phyloP scores from a whole-genome alignment of 2,797 vertebrate genomes.

The Eidolon dupreanum region DNA sequence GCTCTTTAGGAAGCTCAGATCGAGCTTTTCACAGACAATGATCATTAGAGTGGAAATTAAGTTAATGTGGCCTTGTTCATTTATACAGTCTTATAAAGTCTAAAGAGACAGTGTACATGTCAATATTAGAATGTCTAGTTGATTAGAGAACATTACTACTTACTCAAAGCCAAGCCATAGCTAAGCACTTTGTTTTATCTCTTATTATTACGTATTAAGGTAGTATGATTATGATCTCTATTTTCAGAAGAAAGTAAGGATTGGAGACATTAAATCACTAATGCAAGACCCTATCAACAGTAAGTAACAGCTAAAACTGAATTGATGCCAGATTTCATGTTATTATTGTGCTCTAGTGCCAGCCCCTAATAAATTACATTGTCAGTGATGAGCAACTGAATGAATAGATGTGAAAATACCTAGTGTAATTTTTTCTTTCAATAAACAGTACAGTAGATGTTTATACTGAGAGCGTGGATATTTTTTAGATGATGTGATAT shows the following conservation, averaged over 20 bases:
- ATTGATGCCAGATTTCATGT: background rate
- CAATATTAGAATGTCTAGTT: background rate
- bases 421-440: background rate
- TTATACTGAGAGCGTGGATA: background rate
- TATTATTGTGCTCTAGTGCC: background rate
- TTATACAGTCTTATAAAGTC: background rate
- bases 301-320: background rate
- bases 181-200: background rate
- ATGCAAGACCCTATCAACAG: background rate
- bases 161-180: background rate
- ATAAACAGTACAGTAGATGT: background rate
- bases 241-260: background rate
- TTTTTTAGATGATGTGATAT: conserved; percentile 9
- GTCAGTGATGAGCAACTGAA: background rate
- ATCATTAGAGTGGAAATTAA: background rate
- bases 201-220: background rate
- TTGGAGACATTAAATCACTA: background rate
- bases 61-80: background rate
- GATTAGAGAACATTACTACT: background rate
- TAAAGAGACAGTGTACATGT: background rate
- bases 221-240: background rate
- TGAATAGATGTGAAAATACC: background rate
- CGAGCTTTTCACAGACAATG: background rate
- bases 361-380: background rate
- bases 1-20: background rate